phyloP scores from a whole-genome alignment of 2,888 invertebrate species.

The Drosophila leonis region DNA sequence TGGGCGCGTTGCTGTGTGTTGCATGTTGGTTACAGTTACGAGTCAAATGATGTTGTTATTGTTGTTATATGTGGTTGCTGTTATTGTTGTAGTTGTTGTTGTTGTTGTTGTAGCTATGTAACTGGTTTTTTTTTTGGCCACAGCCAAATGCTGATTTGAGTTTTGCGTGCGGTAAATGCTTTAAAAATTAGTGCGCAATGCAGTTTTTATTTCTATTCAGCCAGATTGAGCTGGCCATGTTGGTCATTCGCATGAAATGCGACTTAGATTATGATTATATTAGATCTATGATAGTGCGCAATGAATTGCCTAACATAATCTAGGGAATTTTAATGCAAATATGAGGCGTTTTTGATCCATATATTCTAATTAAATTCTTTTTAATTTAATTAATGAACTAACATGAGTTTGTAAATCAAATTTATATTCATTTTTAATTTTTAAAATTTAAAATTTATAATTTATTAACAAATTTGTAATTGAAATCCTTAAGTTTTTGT shows the following conservation, averaged over 20 bases:
- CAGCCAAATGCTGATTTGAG: conserved; percentile 62
- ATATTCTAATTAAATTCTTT: too few relatives aligned
- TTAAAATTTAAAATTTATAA: too few relatives aligned
- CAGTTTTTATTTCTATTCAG: conserved; percentile 28
- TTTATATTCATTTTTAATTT: too few relatives aligned
- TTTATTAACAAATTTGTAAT: too few relatives aligned
- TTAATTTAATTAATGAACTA: neutral
- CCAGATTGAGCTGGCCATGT: conserved; percentile 15
- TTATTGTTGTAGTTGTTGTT: neutral
- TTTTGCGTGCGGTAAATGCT: conserved; percentile 64
- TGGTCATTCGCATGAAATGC: conserved; percentile 12
- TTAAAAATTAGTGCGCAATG: conserved; percentile 39
- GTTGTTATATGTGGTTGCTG: neutral
- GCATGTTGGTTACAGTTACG: conserved; percentile 50
- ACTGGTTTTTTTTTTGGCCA: conserved; percentile 35
- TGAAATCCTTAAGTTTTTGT: neutral
- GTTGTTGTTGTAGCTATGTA: conserved; percentile 15
- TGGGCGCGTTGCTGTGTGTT: conserved; percentile 30
- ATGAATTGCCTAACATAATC: neutral
- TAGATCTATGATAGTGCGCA: neutral
- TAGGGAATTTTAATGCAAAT: neutral
- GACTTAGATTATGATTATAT: neutral
- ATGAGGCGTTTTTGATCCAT: too few relatives aligned
- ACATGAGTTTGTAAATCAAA: neutral
- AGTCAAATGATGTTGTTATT: conserved; percentile 27